Evolutionary conservation across 2,797 vertebrate genomes (phyloP).

Genomic region (Phalanger gymnotis): DNA sequence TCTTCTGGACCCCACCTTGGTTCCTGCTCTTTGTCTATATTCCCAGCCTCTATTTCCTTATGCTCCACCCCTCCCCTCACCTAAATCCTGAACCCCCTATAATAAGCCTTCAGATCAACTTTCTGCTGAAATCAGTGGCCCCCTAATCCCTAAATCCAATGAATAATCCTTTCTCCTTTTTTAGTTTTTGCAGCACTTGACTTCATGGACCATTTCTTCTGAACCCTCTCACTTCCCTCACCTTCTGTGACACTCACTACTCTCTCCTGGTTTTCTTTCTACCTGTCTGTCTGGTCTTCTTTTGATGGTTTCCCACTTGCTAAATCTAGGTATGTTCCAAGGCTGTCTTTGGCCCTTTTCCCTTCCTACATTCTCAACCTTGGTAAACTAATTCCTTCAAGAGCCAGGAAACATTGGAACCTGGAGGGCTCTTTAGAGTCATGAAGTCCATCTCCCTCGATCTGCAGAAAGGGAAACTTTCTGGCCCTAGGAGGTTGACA

Average conservation of each 20-base stretch:
- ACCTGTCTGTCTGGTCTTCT: neutral
- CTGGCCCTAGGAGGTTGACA: neutral
- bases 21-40: neutral
- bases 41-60: neutral
- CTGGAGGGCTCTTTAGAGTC: neutral
- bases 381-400: neutral
- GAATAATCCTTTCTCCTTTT: neutral
- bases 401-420: neutral
- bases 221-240: neutral
- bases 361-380: neutral
- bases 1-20: neutral
- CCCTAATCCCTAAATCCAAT: neutral
- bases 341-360: neutral
- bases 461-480: neutral
- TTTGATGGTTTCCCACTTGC: neutral
- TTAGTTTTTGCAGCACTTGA: neutral
- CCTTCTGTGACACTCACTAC: neutral
- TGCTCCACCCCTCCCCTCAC: neutral
- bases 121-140: neutral
- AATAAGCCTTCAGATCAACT: neutral
- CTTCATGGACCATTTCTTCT: neutral
- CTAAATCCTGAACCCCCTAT: neutral
- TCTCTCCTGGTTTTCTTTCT: neutral
- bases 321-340: neutral
- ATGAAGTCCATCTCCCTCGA: neutral